Evolutionary conservation across 2,888 invertebrate genomes (phyloP).

Genomic region (Himalopsyche kuldschensis): DNA sequence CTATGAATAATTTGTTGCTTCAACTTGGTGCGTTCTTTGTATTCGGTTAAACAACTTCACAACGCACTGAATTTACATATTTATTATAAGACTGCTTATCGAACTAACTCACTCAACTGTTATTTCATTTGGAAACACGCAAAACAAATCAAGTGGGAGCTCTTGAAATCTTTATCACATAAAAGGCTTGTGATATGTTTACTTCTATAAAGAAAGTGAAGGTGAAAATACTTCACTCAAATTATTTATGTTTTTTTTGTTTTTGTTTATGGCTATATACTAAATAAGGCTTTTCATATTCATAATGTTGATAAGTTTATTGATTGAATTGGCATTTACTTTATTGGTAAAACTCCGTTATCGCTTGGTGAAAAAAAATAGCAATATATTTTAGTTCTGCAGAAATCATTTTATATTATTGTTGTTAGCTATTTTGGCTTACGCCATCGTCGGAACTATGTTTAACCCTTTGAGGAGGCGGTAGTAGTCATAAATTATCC

Average conservation of each 20-base stretch:
- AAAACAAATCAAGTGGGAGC: neutral
- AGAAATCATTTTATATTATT: no score
- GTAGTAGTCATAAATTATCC: no score
- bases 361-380: no score
- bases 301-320: no score
- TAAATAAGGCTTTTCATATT: neutral
- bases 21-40: neutral
- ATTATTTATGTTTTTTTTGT: neutral
- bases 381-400: no score
- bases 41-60: neutral
- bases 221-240: neutral
- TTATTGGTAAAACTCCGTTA: no score
- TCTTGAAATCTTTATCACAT: neutral
- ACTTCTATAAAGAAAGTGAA: neutral
- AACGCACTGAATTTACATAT: neutral
- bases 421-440: no score
- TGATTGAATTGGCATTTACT: no score
- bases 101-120: neutral
- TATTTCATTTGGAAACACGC: neutral
- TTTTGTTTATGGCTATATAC: neutral
- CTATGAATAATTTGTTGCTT: no score
- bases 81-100: neutral
- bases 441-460: no score
- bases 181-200: neutral
- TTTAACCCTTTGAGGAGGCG: no score